Base-by-base conservation (phyloP, 2,113 vertebrate species). In the Bujurquina vittata region DNA sequence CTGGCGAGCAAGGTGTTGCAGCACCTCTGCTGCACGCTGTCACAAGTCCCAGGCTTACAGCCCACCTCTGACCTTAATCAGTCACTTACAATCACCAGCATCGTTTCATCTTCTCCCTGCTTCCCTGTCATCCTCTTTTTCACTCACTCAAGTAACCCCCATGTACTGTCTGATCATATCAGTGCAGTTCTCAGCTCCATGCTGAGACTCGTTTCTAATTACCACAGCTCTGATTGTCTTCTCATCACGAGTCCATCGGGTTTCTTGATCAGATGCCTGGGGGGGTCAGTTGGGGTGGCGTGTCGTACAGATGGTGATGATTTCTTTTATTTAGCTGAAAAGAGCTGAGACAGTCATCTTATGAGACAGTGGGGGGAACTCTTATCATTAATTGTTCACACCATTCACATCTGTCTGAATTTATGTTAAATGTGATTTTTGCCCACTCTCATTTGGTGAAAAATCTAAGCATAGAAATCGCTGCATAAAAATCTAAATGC, bases 1-100 rank as follows among this genome's bases (percentile, higher is more conserved):
- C 33, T 85, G 52, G 7, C 7, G 17, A 67, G 77, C 65, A 59
- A 78, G 72, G 78, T 90, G 84, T 91, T 92, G 90, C 84, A 73
- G 77, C 84, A 89, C 76, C 58, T 57, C 49, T 80, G 82, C 73
- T 75, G 65, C 75, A 20, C 29, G 52, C 79, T 81, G 84, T 85
- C 89, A 80, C 86, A 58, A 79, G 87, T 90, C 84, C 88, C 86
- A 77, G 61, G 37, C 72, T 77, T 90, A 76, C 73, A 73, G 75
- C 81, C 76, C 85, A 87, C 85, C 86, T 87, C 90, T 84, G 89
- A 86, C 90, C 85, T 67, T 87, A 92, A 92, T 92, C 87, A 90
- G 89, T 92, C 91, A 82, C 60, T 58, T 80, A 49, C 75, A 77
- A 92, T 94, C 88, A 91, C 56, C 69, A 55, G 37, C 54, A 63